A percentile compares a stretch with the other conserved stretches of the same genome.
Evolutionary conservation across 2,113 vertebrate species (phyloP).

Genomic region (Sapajus apella): DNA sequence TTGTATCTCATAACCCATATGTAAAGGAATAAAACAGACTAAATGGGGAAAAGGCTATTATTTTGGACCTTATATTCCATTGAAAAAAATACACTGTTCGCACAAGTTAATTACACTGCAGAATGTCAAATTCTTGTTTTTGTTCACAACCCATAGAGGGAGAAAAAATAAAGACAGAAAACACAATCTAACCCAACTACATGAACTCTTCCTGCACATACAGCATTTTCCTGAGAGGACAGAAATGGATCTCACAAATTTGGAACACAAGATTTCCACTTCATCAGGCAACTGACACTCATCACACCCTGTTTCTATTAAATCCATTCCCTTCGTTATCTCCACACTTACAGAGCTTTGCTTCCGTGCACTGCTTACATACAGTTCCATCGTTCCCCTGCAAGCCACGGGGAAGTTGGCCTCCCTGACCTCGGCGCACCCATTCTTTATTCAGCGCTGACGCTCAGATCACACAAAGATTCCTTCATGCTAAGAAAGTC

Average conservation of each 20-base stretch:
- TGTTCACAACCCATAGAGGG: conserved; percentile 38
- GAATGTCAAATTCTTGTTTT: conserved; percentile 70
- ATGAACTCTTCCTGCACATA: conserved; percentile 58
- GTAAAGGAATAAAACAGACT: neutral
- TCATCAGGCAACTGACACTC: conserved; percentile 9
- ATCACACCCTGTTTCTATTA: neutral
- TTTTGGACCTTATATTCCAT: neutral
- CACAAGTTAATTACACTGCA: conserved; percentile 7
- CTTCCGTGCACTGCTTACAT: neutral
- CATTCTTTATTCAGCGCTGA: neutral
- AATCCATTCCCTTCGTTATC: conserved; percentile 26
- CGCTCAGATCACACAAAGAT: neutral
- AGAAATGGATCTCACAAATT: neutral
- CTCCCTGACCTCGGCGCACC: neutral
- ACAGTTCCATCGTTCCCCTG: neutral
- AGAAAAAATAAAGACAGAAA: neutral
- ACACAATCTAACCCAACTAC: neutral
- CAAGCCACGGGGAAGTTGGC: neutral
- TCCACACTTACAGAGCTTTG: neutral
- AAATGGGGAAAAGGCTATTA: neutral
- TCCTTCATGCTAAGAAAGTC: neutral
- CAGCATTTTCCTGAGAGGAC: conserved; percentile 69
- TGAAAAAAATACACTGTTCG: neutral
- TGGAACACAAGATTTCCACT: neutral
- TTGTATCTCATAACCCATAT: neutral